These are phyloP conservation scores for Boloria euphrosyne DNA, from an alignment of 2,888 invertebrate genomes.

Conservation along the genomic window DNA sequence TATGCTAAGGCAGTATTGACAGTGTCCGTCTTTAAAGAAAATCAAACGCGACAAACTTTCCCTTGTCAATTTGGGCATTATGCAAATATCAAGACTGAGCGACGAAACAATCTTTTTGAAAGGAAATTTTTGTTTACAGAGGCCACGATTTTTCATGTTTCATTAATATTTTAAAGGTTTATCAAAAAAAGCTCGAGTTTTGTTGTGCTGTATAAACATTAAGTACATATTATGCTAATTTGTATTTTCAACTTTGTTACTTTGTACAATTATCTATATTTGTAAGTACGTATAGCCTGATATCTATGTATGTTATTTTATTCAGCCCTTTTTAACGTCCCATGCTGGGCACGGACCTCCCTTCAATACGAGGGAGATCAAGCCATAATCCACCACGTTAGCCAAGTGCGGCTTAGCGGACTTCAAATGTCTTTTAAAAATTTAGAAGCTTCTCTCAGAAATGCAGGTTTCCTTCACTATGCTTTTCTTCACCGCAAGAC, in stretches of 20 bases:
- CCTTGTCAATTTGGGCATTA: constrained; percentile 16
- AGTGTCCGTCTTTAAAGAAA: constrained; percentile 9
- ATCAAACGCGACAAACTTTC: constrained; percentile 9
- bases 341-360: too few species aligned
- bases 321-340: too few species aligned
- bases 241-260: too few species aligned
- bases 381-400: too few species aligned
- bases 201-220: too few species aligned
- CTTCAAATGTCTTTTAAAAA: too few species aligned
- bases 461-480: too few species aligned
- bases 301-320: background rate
- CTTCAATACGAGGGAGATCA: too few species aligned
- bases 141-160: background rate
- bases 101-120: constrained; percentile 3
- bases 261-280: background rate
- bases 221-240: too few species aligned
- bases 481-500: too few species aligned
- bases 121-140: constrained; percentile 6
- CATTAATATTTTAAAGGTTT: background rate
- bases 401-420: too few species aligned
- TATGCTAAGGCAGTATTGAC: background rate
- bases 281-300: background rate
- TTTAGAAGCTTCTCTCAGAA: too few species aligned
- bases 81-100: constrained; percentile 9
- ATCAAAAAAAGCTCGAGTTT: background rate